phyloP scores from a whole-genome alignment of 2,888 invertebrate genomes.

The Oxyteleia sp. region DNA sequence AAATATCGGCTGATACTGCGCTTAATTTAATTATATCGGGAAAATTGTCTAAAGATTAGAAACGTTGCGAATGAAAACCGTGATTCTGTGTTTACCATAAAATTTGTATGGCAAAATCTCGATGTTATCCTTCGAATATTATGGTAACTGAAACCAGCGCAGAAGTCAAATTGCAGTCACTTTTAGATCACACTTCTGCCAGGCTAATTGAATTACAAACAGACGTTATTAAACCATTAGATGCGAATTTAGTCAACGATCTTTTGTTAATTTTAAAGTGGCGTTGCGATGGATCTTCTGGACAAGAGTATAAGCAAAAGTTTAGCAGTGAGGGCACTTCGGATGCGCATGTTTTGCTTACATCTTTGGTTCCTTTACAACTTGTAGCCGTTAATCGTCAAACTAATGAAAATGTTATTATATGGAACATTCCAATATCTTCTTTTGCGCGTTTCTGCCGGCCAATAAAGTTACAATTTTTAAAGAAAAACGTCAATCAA shows the following conservation, averaged over 20 bases:
- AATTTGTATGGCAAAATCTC: no score
- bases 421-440: background rate
- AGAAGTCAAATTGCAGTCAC: no score
- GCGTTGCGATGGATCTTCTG: conserved; percentile 12
- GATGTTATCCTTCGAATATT: background rate
- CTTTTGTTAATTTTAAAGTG: conserved; percentile 9
- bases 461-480: no score
- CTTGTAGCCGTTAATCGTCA: background rate
- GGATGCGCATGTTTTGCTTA: conserved; percentile 36
- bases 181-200: conserved; percentile 4
- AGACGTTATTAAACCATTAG: background rate
- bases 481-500: background rate
- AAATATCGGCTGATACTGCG: conserved; percentile 23
- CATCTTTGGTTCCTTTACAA: conserved; percentile 37
- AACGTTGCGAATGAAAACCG: no score
- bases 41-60: conserved; percentile 24
- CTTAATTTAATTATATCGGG: conserved; percentile 29
- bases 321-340: conserved; percentile 6
- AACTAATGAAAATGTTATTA: no score
- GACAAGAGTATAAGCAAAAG: conserved; percentile 17
- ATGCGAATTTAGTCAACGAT: background rate
- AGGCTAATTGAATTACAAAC: background rate
- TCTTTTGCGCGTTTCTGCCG: no score
- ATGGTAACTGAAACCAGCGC: background rate
- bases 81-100: no score